Evolutionary conservation across 2,888 invertebrate species (phyloP).

Genomic region (Limnephilus marmoratus): DNA sequence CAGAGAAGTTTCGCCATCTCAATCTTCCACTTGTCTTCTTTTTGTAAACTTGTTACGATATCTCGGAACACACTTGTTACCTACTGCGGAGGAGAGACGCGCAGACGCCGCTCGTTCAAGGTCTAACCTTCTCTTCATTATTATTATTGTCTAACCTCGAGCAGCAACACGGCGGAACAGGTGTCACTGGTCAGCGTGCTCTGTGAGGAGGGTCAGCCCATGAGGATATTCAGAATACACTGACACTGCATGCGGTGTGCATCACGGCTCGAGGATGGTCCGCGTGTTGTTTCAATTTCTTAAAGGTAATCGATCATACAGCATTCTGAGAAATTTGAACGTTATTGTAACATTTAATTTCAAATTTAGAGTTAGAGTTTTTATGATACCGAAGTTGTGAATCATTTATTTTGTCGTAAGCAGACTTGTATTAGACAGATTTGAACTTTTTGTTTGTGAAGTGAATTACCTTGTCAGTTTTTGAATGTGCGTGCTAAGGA

Average conservation of each 20-base stretch:
- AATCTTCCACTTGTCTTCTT: background rate
- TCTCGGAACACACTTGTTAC: slow-evolving; percentile 36
- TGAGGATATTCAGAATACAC: background rate
- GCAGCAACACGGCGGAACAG: background rate
- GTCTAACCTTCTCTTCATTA: slow-evolving; percentile 27
- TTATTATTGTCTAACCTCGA: slow-evolving; percentile 24
- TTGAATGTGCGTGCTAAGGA: too few relatives aligned
- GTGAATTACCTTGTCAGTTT: background rate
- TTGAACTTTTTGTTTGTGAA: background rate
- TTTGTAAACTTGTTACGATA: background rate
- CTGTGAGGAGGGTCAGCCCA: background rate
- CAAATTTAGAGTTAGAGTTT: background rate
- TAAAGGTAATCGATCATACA: background rate
- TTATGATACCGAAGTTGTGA: background rate
- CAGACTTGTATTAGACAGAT: background rate
- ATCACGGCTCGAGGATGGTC: background rate
- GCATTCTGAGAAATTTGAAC: background rate
- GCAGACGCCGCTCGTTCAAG: slow-evolving; percentile 34
- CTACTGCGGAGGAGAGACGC: slow-evolving; percentile 37
- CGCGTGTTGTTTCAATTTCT: background rate
- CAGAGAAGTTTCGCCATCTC: background rate
- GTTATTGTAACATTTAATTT: background rate
- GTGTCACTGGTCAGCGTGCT: slow-evolving; percentile 3
- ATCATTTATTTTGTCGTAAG: background rate
- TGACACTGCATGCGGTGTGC: background rate